These are phyloP conservation scores for Cistogaster globosa DNA, from an alignment of 2,888 invertebrate species.

Conservation along the genomic window DNA sequence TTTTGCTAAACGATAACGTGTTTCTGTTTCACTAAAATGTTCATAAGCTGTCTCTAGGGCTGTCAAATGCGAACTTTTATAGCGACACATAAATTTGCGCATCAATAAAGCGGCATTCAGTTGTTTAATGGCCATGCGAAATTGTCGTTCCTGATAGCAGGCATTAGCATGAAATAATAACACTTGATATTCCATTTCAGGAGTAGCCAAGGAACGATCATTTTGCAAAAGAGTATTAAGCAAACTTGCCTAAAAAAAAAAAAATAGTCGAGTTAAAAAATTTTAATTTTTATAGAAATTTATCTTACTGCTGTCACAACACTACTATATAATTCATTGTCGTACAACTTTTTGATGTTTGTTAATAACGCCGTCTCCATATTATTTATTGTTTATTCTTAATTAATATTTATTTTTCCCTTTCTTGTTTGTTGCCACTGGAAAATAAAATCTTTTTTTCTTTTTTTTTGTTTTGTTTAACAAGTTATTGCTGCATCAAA, in stretches of 20 bases:
- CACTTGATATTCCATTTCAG: slow-evolving; percentile 87
- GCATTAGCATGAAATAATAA: slow-evolving; percentile 88
- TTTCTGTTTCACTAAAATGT: slow-evolving; percentile 85
- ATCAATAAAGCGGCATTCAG: slow-evolving; percentile 84
- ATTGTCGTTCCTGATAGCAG: slow-evolving; percentile 87
- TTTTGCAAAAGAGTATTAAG: slow-evolving; percentile 87
- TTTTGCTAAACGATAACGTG: slow-evolving; percentile 88
- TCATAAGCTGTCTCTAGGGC: slow-evolving; percentile 78
- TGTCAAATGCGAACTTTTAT: slow-evolving; percentile 76
- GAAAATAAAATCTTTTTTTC: slow-evolving; percentile 14
- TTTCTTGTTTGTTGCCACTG: slow-evolving; percentile 25
- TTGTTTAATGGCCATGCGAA: slow-evolving; percentile 87
- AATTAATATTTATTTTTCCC: background rate
- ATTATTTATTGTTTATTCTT: slow-evolving; percentile 36
- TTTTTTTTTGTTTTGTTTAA: background rate
- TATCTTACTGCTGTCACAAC: slow-evolving; percentile 87
- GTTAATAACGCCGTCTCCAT: slow-evolving; percentile 86
- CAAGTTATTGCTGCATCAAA: background rate
- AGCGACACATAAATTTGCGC: slow-evolving; percentile 78
- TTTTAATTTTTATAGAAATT: background rate
- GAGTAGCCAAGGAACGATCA: slow-evolving; percentile 83
- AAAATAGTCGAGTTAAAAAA: background rate
- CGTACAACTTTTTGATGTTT: slow-evolving; percentile 88
- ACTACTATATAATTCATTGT: slow-evolving; percentile 89
- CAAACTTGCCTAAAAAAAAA: slow-evolving; percentile 85